Evolutionary conservation across 2,797 vertebrate genomes (phyloP).

Genomic region (Tachyglossus aculeatus): DNA sequence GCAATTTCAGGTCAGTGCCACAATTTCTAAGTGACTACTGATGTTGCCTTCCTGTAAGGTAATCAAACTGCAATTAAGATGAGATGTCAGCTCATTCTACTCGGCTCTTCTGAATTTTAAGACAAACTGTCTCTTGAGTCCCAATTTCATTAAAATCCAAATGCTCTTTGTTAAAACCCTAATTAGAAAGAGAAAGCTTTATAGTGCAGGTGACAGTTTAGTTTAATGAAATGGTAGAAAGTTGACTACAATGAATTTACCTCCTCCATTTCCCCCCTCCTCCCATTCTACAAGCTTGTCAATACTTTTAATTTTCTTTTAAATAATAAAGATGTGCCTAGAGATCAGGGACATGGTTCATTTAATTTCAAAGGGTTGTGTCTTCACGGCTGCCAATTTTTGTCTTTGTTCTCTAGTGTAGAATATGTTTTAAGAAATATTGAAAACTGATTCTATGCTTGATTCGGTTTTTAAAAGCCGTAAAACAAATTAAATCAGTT

Average conservation of each 20-base stretch:
- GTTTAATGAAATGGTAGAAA: not conserved
- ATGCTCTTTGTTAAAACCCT: constrained; percentile 17
- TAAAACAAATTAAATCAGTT: too few relatives aligned
- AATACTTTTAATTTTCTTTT: too few relatives aligned
- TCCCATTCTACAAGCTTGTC: too few relatives aligned
- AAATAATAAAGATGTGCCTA: too few relatives aligned
- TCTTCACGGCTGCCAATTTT: too few relatives aligned
- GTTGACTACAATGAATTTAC: not conserved
- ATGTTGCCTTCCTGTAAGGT: constrained; percentile 24
- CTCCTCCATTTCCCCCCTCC: too few relatives aligned
- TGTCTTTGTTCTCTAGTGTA: too few relatives aligned
- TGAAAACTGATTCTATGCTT: too few relatives aligned
- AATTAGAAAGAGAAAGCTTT: constrained; percentile 17
- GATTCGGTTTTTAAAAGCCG: too few relatives aligned
- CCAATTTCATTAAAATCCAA: constrained; percentile 44
- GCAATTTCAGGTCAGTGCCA: constrained; percentile 28
- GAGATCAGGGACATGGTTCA: too few relatives aligned
- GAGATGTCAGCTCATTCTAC: not conserved
- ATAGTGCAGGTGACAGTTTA: not conserved
- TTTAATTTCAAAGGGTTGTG: too few relatives aligned
- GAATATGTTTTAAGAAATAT: too few relatives aligned
- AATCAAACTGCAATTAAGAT: constrained; percentile 32
- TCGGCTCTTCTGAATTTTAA: constrained; percentile 22
- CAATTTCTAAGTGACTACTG: constrained; percentile 30
- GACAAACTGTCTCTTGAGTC: constrained; percentile 22